Base-by-base conservation (phyloP, 2,113 vertebrate genomes). In the Ceyx cyanopectus region DNA sequence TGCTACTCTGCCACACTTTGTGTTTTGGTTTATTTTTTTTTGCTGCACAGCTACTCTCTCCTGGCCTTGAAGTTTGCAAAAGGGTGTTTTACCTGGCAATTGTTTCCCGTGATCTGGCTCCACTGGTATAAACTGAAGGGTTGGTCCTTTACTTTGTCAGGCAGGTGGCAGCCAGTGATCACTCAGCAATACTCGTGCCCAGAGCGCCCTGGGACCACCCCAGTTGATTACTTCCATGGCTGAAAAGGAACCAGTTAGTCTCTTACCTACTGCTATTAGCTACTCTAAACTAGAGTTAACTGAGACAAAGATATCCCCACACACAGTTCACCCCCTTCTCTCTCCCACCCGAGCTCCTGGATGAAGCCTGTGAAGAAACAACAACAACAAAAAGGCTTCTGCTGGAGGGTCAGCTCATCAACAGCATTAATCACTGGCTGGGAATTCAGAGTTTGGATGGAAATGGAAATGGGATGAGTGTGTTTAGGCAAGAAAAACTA, bases 241-340 rank as follows among this genome's bases (percentile, higher is more conserved):
- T 97, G 97, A 96, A 97, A 97, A 96, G 96, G 97, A 97, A 97
- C 87, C 95, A 97, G 91, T 95, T 95, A 95, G 94, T 96, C 83
- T 96, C 97, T 97, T 94, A 97, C 96, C 96, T 97, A 90, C 18
- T 97, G 94, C 96, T 96, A 85, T 81, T 83, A 92, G 73, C 94
- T 96, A 94, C 81, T 81, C 95, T 96, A 76, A 94, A 89, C 94
- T 94, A 22, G 58, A 81, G 43, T 89, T 85, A 95, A 78, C 0
- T 24, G 66, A 82, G 23, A 80, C 70, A 89, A 92, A 72, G 21
- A 34, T n/a, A 83, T 91, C 22, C 65, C 79, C 76, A 84, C 74
- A 62, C 74, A 85, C 54, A 74, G 5, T 57, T 77, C 37, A 82
- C n/a, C 73, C 50, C 87, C 20, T 68, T 75, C 63, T 93, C 66